Conservation (phyloP, 2,113 vertebrate genomes). For the Oryzias woworae region DNA sequence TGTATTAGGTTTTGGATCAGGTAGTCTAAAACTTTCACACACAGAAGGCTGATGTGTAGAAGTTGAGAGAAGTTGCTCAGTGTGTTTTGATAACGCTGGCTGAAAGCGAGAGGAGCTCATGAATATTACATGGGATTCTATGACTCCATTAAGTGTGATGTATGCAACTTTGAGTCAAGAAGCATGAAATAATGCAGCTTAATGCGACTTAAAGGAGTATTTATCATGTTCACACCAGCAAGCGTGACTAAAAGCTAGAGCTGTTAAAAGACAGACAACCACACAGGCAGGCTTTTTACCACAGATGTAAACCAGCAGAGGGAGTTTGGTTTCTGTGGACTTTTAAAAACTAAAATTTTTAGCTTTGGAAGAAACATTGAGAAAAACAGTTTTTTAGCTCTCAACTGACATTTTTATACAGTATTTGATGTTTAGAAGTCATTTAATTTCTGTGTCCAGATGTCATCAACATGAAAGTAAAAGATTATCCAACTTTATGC, state of each 20-base stretch:
- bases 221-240: conserved; percentile 65
- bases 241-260: conserved; percentile 18
- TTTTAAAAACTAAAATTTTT: conserved; percentile 4
- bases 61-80: conserved; percentile 23
- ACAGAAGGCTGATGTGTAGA: conserved; percentile 11
- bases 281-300: conserved; percentile 7
- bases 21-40: conserved; percentile 5
- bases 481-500: no score
- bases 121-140: conserved; percentile 67
- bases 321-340: not conserved
- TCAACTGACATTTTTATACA: no score
- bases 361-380: not conserved
- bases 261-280: conserved; percentile 32
- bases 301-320: conserved; percentile 34
- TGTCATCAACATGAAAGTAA: no score
- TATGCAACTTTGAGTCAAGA: conserved; percentile 68
- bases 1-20: conserved; percentile 5
- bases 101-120: conserved; percentile 47
- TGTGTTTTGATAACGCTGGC: conserved; percentile 47
- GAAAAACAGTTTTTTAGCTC: not conserved
- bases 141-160: conserved; percentile 73
- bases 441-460: no score
- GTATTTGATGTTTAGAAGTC: no score
- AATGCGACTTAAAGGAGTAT: conserved; percentile 69
- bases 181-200: conserved; percentile 71